Conservation (phyloP, 2,797 vertebrate genomes). For the Tokudaia muenninki region DNA sequence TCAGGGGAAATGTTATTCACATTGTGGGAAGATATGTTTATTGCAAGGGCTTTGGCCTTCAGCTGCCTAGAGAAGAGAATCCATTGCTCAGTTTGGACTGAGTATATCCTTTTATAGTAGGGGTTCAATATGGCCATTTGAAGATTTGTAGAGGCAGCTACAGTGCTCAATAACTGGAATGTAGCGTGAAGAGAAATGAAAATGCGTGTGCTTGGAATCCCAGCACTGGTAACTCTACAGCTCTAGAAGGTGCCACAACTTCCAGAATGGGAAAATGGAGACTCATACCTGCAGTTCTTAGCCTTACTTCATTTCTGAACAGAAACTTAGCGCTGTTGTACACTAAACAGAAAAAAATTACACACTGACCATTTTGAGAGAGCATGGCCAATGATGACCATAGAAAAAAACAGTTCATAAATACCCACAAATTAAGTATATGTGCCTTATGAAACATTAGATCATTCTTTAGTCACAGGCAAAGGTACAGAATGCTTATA, state of each 20-base stretch:
- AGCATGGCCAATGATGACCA: neutral
- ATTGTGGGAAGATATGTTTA: neutral
- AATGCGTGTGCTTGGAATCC: neutral
- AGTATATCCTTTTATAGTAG: neutral
- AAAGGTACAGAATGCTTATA: constrained; percentile 2
- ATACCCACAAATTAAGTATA: constrained; percentile 32
- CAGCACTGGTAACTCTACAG: neutral
- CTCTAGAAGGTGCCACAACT: neutral
- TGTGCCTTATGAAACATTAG: neutral
- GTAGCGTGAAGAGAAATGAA: neutral
- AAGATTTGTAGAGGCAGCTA: neutral
- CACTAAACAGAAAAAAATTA: neutral
- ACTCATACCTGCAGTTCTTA: neutral
- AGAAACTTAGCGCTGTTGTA: neutral
- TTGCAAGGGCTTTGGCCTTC: constrained; percentile 11
- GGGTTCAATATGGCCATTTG: constrained; percentile 3
- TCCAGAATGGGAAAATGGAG: neutral
- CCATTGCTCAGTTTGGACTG: neutral
- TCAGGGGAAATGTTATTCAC: constrained; percentile 11
- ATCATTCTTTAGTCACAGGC: neutral
- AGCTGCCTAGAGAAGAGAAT: constrained; percentile 16
- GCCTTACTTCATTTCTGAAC: neutral
- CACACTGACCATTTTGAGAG: neutral
- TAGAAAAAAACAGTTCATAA: constrained; percentile 7
- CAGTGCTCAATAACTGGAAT: constrained; percentile 11